These are phyloP conservation scores for Noctilio leporinus DNA, from an alignment of 2,113 vertebrate species.

Conservation along the genomic window DNA sequence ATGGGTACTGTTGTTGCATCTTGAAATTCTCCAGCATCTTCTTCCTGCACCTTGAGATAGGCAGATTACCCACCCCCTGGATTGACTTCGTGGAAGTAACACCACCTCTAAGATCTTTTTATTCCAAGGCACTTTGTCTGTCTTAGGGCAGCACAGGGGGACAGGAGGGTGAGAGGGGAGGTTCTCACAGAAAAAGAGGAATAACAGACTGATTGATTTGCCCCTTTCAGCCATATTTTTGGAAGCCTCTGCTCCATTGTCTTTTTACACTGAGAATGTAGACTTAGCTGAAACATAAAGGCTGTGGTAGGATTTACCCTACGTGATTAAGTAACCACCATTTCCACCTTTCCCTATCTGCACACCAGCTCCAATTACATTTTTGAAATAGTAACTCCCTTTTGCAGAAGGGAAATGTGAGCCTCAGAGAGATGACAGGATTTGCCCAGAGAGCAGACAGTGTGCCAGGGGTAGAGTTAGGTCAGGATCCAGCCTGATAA, in stretches of 20 bases:
- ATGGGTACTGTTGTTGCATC: rapidly evolving
- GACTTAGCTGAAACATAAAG: background rate
- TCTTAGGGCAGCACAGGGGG: background rate
- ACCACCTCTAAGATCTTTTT: background rate
- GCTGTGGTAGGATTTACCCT: background rate
- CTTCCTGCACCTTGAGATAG: background rate
- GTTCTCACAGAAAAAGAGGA: background rate
- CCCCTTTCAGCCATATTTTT: background rate
- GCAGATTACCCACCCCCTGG: background rate
- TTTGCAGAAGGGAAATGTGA: background rate
- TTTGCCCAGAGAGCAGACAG: too few relatives aligned
- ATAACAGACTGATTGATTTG: background rate
- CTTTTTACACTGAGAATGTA: background rate
- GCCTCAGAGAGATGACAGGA: background rate
- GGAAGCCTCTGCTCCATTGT: background rate
- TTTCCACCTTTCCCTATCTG: background rate
- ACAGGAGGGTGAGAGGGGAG: too few relatives aligned
- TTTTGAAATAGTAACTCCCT: background rate
- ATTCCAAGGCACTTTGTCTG: background rate
- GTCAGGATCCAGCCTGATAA: background rate
- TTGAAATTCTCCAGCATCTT: background rate
- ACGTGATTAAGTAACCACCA: background rate
- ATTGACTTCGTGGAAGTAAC: too few relatives aligned
- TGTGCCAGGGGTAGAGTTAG: background rate
- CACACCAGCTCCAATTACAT: background rate